A percentile compares a stretch with the other conserved stretches of the same genome.
These are phyloP conservation scores for Drosophila anceps DNA, from an alignment of 2,888 invertebrate genomes.

Conservation along the genomic window DNA sequence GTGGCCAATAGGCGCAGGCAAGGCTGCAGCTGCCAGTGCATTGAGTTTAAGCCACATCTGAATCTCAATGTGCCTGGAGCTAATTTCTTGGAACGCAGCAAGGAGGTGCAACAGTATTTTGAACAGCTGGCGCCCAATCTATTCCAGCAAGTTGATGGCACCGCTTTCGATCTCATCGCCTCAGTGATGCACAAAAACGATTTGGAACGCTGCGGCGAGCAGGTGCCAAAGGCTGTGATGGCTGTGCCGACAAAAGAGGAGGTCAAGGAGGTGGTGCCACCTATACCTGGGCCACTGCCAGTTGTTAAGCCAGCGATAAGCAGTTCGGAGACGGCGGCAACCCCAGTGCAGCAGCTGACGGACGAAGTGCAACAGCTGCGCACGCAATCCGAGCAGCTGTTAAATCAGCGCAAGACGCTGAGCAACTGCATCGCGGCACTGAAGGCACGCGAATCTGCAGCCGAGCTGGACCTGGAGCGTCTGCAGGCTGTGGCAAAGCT, in stretches of 20 bases:
- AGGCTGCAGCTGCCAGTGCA: conserved; percentile 73
- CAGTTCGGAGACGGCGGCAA: conserved; percentile 9
- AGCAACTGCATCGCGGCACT: conserved; percentile 48
- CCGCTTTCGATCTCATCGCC: conserved; percentile 77
- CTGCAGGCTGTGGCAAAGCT: conserved; percentile 86
- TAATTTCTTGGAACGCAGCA: conserved; percentile 55
- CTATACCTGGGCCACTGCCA: not conserved
- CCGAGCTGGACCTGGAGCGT: conserved; percentile 69
- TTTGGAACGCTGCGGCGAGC: conserved; percentile 62
- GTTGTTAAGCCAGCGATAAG: not conserved
- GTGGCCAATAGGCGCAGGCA: conserved; percentile 57
- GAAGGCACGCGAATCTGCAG: conserved; percentile 59
- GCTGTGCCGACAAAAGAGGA: conserved; percentile 9
- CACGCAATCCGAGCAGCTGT: conserved; percentile 55
- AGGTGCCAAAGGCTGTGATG: conserved; percentile 34
- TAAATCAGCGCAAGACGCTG: conserved; percentile 59
- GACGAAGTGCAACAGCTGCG: conserved; percentile 70
- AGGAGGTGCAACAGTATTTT: conserved; percentile 70
- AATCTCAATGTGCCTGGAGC: conserved; percentile 82
- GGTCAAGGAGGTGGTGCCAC: conserved; percentile 8
- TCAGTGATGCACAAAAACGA: conserved; percentile 81
- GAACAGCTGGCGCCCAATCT: conserved; percentile 76
- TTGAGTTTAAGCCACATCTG: conserved; percentile 81
- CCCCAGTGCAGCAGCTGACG: conserved; percentile 56
- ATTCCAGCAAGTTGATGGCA: conserved; percentile 77